Evolutionary conservation across 2,113 vertebrate genomes (phyloP), one percentile per base, ranked within the genome.

Genomic region (Pachypanchax playfairii): DNA sequence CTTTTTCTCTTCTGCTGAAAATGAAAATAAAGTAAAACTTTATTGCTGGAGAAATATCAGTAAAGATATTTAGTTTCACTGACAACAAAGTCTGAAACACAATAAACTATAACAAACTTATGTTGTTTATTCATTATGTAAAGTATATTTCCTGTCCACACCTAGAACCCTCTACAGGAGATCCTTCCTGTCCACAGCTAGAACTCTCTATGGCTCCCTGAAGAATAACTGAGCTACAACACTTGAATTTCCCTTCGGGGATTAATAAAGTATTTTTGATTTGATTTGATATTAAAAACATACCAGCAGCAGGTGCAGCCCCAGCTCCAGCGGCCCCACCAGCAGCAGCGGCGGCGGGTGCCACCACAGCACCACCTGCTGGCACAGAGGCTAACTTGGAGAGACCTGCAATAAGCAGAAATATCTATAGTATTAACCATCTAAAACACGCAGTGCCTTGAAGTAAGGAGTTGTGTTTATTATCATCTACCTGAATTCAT

Each of bases 1-100:
- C 75, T 93, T 93, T 90, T 93, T 94, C 88, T 93, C 92, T 92
- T 93, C 93, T 85, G 62, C 91, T 92, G 74, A 4, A 82, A 87
- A 53, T 2, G 15, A 74, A 15, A 17, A 48, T 1, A 36, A 47
- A 49, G 28, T 48, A 2, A 38, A 42, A 6, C 25, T 7, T 76
- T 14, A 79, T 51, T 1, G n/a, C 5, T 5, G 33, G 38, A 60
- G 35, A 31, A 1, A 51, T n/a, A 5, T 20, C n/a, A 42, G 6
- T 2, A 10, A 15, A 5, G 46, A 33, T 0, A 52, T 18, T 39
- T 31, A 31, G 21, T 43, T 62, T 42, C 13, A 1, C 26, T 26
- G 4, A 18, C 20, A 48, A n/a, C 1, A 33, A 13, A 13, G 8
- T 6, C 4, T 24, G 1, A 35, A 36, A 44, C 31, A 9, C 5